Conservation (phyloP, 2,113 vertebrate genomes). For the Bettongia penicillata region DNA sequence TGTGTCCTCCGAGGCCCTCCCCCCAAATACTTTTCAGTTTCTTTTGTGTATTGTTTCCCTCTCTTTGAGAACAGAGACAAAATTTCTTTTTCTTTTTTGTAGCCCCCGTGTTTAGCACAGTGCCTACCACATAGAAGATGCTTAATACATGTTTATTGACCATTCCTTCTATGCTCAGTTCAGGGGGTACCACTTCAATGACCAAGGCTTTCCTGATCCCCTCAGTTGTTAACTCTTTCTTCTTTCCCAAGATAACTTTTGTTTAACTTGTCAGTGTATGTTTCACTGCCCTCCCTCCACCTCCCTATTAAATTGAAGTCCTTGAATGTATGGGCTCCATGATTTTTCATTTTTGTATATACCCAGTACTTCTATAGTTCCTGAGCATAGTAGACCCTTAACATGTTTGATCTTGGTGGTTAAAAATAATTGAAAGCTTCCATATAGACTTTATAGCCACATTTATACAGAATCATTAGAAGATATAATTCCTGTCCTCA, state of each 20-base stretch:
- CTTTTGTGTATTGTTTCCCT: background rate
- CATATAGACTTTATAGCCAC: background rate
- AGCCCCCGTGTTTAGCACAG: background rate
- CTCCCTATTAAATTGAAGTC: background rate
- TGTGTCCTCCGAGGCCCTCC: background rate
- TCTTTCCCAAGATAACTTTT: background rate
- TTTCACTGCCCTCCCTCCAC: background rate
- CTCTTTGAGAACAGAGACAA: background rate
- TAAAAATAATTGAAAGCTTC: background rate
- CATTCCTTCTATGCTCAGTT: background rate
- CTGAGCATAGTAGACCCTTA: background rate
- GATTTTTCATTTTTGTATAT: background rate
- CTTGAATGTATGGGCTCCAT: background rate
- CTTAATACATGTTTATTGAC: background rate
- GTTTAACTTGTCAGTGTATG: background rate
- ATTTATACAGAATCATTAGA: background rate
- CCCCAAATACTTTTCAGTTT: background rate
- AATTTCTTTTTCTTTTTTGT: background rate
- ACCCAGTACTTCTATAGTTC: background rate
- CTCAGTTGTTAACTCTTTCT: background rate
- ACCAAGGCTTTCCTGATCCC: background rate
- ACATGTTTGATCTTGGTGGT: background rate
- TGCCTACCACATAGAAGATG: no score
- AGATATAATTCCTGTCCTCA: background rate
- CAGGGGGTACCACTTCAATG: background rate